Percentiles rank a stretch among this genome's conserved stretches.
Conservation (phyloP, 1,140 invertebrate genomes). For the Maconellicoccus hirsutus region DNA sequence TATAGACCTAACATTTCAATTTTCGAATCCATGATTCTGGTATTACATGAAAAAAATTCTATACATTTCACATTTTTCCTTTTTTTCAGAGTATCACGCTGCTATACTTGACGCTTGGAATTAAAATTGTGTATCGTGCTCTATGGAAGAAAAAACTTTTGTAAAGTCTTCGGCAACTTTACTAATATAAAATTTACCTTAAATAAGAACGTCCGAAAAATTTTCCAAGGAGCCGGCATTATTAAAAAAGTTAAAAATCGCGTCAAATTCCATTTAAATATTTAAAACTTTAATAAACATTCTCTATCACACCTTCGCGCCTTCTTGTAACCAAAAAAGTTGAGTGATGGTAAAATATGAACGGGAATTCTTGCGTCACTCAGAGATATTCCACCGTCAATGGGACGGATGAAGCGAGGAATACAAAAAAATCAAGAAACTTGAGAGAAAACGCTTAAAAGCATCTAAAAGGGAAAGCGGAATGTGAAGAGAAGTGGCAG, state of each 20-base stretch:
- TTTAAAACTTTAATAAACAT: constrained; percentile 1
- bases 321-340: neutral
- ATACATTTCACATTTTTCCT: no score
- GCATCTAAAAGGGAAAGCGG: neutral
- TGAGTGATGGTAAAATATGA: neutral
- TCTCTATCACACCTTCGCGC: neutral
- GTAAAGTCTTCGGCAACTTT: no score
- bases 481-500: neutral
- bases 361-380: constrained; percentile 7
- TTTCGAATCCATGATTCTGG: no score
- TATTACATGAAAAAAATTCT: no score
- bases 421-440: neutral
- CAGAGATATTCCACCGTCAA: neutral
- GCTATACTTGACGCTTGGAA: no score
- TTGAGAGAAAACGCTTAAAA: neutral
- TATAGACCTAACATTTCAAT: no score
- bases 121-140: no score
- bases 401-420: neutral
- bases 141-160: no score
- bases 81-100: no score
- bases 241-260: neutral
- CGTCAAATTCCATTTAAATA: neutral
- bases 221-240: neutral
- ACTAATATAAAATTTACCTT: no score
- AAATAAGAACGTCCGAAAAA: neutral